Conservation (phyloP, 2,797 vertebrate genomes). For the Buphagus erythrorhynchus region DNA sequence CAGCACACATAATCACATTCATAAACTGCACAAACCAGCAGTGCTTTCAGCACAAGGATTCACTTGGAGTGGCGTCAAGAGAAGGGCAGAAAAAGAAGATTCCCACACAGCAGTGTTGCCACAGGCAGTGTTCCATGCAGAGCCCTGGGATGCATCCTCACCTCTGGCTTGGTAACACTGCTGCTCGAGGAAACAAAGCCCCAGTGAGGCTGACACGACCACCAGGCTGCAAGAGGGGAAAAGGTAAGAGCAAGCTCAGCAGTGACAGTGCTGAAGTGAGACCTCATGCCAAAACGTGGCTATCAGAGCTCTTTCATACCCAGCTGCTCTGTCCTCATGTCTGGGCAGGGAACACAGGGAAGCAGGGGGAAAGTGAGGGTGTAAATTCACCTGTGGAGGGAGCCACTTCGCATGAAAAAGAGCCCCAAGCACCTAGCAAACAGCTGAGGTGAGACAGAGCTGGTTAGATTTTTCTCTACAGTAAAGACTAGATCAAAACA, state of each 20-base stretch:
- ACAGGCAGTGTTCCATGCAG: background rate
- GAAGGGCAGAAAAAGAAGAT: background rate
- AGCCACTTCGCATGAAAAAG: background rate
- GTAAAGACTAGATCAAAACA: constrained; percentile 19
- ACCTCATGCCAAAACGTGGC: background rate
- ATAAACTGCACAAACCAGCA: background rate
- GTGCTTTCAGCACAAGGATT: constrained; percentile 24
- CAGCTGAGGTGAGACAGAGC: background rate
- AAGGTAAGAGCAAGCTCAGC: background rate
- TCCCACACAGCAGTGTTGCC: background rate
- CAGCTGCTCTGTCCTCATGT: background rate
- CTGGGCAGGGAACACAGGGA: background rate
- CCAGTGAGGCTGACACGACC: background rate
- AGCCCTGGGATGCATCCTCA: background rate
- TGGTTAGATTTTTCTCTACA: background rate
- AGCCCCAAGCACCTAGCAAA: background rate
- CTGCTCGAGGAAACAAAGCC: background rate
- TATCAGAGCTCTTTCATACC: background rate
- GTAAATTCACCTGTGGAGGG: background rate
- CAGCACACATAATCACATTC: background rate
- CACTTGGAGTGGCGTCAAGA: background rate
- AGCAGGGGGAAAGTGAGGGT: background rate
- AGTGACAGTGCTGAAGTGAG: background rate
- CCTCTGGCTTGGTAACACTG: background rate
- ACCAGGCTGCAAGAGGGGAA: background rate